phyloP scores from a whole-genome alignment of 2,888 invertebrate genomes.

The Opisthograptis luteolata region DNA sequence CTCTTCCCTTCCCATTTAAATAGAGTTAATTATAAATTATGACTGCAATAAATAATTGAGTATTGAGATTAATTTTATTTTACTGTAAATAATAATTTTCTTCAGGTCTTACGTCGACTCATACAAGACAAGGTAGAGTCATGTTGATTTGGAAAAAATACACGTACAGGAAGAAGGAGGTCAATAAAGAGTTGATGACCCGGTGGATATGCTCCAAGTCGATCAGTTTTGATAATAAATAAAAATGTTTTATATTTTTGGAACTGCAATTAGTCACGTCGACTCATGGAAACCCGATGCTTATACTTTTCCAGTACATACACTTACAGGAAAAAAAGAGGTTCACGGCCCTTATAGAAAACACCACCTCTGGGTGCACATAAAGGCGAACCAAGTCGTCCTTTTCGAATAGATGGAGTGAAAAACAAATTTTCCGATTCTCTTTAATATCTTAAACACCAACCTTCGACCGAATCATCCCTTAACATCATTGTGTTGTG shows the following conservation, averaged over 20 bases:
- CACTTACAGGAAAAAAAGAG: neutral
- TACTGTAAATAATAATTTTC: neutral
- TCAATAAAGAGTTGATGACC: neutral
- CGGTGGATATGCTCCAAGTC: slow-evolving; percentile 18
- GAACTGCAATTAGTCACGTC: neutral
- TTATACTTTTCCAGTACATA: neutral
- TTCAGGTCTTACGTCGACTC: neutral
- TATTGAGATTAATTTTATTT: no score
- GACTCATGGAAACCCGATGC: neutral
- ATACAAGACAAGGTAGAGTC: neutral
- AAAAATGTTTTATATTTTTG: neutral
- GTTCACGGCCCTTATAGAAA: neutral
- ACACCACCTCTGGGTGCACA: no score
- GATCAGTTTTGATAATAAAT: slow-evolving; percentile 9
- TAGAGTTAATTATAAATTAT: no score
- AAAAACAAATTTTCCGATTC: no score
- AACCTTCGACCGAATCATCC: no score
- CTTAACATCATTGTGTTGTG: no score
- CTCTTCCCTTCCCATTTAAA: no score
- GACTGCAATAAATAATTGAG: no score
- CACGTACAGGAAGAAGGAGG: slow-evolving; percentile 3
- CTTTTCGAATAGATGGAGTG: no score
- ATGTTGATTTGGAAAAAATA: neutral
- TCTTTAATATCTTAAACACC: no score
- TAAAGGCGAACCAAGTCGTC: no score